phyloP scores from a whole-genome alignment of 2,113 vertebrate species.

The Nerophis ophidion region DNA sequence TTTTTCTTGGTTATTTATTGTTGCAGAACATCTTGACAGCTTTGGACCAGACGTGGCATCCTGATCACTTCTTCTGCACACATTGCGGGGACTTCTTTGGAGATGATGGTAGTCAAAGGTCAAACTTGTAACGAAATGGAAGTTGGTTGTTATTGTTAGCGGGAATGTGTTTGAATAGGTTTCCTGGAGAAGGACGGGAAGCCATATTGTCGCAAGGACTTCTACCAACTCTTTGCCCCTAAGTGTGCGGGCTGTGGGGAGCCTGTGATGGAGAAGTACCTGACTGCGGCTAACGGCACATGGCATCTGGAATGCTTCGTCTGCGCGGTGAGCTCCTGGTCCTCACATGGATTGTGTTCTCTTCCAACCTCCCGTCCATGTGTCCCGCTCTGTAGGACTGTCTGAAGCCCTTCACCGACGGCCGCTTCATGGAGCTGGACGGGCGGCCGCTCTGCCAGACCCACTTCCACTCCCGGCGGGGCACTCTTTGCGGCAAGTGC shows the following conservation, averaged over 20 bases:
- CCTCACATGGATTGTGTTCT: slow-evolving; percentile 24
- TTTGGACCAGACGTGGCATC: slow-evolving; percentile 88
- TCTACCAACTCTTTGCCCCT: slow-evolving; percentile 82
- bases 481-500: slow-evolving; percentile 77
- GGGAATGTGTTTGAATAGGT: slow-evolving; percentile 56
- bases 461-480: slow-evolving; percentile 81
- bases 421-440: slow-evolving; percentile 81
- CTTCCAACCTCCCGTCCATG: slow-evolving; percentile 25
- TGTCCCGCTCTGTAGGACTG: slow-evolving; percentile 78
- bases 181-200: slow-evolving; percentile 81
- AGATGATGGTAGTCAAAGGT: slow-evolving; percentile 67
- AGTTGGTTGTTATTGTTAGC: not conserved
- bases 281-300: slow-evolving; percentile 79
- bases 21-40: slow-evolving; percentile 85
- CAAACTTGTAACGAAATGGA: not conserved
- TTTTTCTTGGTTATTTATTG: slow-evolving; percentile 3
- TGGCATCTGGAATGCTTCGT: slow-evolving; percentile 93
- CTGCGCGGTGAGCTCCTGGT: slow-evolving; percentile 76
- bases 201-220: slow-evolving; percentile 84
- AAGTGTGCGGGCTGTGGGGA: slow-evolving; percentile 84
- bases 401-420: slow-evolving; percentile 64
- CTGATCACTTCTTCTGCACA: slow-evolving; percentile 89
- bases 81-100: slow-evolving; percentile 82
- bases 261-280: slow-evolving; percentile 78
- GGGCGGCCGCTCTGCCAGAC: slow-evolving; percentile 81